Percentiles rank a stretch among this genome's conserved stretches.
These are phyloP conservation scores for Bombus huntii DNA, from an alignment of 1,140 invertebrate genomes.

Conservation along the genomic window DNA sequence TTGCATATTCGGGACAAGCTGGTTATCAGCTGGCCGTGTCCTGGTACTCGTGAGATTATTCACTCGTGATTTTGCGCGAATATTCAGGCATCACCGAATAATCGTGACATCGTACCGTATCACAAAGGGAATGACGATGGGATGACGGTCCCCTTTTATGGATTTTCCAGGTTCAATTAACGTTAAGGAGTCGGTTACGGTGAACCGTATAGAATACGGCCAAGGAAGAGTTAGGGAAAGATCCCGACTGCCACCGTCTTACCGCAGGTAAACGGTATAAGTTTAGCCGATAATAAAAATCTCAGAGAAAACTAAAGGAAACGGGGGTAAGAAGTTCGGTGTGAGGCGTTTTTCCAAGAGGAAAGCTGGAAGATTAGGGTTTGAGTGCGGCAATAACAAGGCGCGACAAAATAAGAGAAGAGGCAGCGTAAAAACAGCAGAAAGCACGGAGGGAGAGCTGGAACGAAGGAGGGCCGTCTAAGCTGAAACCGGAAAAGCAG, in stretches of 20 bases:
- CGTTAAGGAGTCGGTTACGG: no score
- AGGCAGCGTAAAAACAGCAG: slow-evolving; percentile 2
- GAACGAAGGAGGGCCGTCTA: background rate
- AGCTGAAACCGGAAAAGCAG: background rate
- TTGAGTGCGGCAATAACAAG: slow-evolving; percentile 16
- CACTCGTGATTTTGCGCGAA: slow-evolving; percentile 3
- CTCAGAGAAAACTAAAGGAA: background rate
- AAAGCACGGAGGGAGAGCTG: background rate
- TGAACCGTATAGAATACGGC: background rate
- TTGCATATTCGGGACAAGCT: slow-evolving; percentile 30
- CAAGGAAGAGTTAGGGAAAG: no score
- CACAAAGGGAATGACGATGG: slow-evolving; percentile 6
- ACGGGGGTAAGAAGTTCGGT: no score
- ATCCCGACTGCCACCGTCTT: background rate
- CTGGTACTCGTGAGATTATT: slow-evolving; percentile 16
- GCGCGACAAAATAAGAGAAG: slow-evolving; percentile 6
- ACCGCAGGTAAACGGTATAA: background rate
- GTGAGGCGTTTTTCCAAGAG: background rate
- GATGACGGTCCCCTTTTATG: background rate
- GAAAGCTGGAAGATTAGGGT: background rate
- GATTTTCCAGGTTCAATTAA: background rate
- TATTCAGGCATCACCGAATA: slow-evolving; percentile 2
- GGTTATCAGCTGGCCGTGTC: slow-evolving; percentile 8
- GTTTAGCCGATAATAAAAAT: slow-evolving; percentile 6
- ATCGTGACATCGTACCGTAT: background rate